phyloP scores from a whole-genome alignment of 2,113 vertebrate genomes.

The Ploceus nigricollis region DNA sequence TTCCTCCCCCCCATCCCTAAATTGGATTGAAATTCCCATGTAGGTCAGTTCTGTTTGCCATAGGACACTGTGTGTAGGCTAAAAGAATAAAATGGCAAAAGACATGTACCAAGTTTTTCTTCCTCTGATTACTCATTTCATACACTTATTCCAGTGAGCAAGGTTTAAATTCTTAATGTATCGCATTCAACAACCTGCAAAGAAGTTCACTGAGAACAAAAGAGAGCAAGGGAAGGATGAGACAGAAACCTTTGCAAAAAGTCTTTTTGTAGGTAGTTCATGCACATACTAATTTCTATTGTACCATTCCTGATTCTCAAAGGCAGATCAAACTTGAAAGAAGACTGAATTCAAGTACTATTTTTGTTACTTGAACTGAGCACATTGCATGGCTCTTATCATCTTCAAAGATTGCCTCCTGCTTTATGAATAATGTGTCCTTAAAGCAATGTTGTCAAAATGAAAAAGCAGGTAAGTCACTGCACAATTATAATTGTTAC shows the following conservation, averaged over 20 bases:
- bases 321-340: conserved; percentile 38
- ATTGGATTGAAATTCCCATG: background rate
- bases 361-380: conserved; percentile 30
- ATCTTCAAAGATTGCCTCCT: conserved; percentile 53
- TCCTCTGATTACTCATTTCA: background rate
- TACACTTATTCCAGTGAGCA: background rate
- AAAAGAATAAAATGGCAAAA: background rate
- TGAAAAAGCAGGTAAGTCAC: conserved; percentile 1
- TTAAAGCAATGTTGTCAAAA: conserved; percentile 52
- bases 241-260: background rate
- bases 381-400: background rate
- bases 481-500: background rate
- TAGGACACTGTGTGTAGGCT: background rate
- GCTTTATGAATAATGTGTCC: conserved; percentile 37
- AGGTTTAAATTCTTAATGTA: conserved; percentile 13
- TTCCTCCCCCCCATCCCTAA: background rate
- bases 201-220: conserved; percentile 6
- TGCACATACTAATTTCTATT: conserved; percentile 9
- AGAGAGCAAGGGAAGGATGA: background rate
- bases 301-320: conserved; percentile 9
- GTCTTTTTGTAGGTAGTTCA: conserved; percentile 11
- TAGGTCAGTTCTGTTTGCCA: background rate
- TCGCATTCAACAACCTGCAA: background rate
- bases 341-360: conserved; percentile 13
- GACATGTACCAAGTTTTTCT: background rate